phyloP scores from a whole-genome alignment of 2,888 invertebrate genomes.

The Abscondita cerata region DNA sequence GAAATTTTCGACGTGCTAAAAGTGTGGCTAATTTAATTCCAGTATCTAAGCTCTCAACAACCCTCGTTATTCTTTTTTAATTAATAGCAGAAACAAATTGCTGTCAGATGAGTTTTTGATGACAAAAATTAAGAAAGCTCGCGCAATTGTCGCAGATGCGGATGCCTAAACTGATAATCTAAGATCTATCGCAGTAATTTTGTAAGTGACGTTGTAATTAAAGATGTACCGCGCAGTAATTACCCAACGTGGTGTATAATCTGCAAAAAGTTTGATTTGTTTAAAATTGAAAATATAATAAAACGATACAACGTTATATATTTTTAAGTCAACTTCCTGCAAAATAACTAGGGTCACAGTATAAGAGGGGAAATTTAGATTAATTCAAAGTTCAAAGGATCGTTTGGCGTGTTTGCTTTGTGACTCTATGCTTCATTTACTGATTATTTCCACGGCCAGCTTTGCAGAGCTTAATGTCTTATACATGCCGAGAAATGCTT shows the following conservation, averaged over 20 bases:
- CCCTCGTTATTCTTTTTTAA: constrained; percentile 50
- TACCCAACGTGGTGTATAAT: constrained; percentile 2
- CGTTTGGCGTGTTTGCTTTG: constrained; percentile 53
- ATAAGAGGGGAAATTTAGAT: constrained; percentile 48
- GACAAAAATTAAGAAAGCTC: constrained; percentile 55
- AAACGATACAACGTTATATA: neutral
- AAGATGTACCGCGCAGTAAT: constrained; percentile 37
- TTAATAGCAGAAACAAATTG: constrained; percentile 57
- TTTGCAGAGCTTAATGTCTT: constrained; percentile 34
- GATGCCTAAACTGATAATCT: constrained; percentile 57
- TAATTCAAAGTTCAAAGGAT: constrained; percentile 54
- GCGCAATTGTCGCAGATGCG: constrained; percentile 58
- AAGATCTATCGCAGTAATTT: constrained; percentile 57
- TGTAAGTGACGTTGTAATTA: constrained; percentile 50
- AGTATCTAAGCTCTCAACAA: constrained; percentile 41
- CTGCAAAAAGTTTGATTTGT: neutral
- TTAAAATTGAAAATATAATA: too few relatives aligned
- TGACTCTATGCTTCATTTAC: constrained; percentile 54
- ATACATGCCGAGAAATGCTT: constrained; percentile 29
- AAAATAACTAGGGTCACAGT: constrained; percentile 40
- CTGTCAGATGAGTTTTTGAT: constrained; percentile 56
- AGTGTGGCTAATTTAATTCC: constrained; percentile 41
- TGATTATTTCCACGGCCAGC: constrained; percentile 54
- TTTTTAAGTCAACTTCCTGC: constrained; percentile 29
- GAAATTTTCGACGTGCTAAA: neutral